phyloP scores from a whole-genome alignment of 2,113 vertebrate species.

The Corythaixoides concolor region DNA sequence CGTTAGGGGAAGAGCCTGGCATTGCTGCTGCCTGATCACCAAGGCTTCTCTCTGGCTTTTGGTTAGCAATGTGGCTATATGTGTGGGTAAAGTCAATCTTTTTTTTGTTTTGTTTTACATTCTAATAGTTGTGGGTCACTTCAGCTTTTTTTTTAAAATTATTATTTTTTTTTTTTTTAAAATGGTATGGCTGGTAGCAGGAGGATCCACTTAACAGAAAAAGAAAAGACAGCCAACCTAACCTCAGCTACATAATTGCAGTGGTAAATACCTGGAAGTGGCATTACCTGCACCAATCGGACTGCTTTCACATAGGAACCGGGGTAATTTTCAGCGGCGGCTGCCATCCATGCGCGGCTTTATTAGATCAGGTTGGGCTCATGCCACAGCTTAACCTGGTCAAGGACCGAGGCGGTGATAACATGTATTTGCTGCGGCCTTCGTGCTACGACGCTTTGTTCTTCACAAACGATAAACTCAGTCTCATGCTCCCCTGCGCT shows the following conservation, averaged over 20 bases:
- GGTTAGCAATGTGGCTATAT: not conserved
- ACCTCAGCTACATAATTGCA: not conserved
- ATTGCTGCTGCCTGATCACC: not conserved
- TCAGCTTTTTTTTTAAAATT: not conserved
- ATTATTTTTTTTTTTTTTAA: no score
- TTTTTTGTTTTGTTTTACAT: not conserved
- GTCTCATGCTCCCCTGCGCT: not conserved
- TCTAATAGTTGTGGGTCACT: not conserved
- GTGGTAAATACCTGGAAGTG: not conserved
- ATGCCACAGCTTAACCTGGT: rapidly evolving
- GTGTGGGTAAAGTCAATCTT: not conserved
- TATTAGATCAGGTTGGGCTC: not conserved
- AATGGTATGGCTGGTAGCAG: not conserved
- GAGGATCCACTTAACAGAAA: not conserved
- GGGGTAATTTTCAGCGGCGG: not conserved
- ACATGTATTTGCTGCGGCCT: not conserved
- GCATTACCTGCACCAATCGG: not conserved
- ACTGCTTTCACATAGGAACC: not conserved
- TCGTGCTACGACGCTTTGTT: not conserved
- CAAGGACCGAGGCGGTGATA: not conserved
- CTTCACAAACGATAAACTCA: not conserved
- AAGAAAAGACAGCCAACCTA: not conserved
- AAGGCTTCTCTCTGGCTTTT: not conserved
- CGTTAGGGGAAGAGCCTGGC: not conserved
- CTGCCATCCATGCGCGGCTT: not conserved